Base-by-base conservation (phyloP, 2,888 invertebrate genomes). In the Cheilosia variabilis region DNA sequence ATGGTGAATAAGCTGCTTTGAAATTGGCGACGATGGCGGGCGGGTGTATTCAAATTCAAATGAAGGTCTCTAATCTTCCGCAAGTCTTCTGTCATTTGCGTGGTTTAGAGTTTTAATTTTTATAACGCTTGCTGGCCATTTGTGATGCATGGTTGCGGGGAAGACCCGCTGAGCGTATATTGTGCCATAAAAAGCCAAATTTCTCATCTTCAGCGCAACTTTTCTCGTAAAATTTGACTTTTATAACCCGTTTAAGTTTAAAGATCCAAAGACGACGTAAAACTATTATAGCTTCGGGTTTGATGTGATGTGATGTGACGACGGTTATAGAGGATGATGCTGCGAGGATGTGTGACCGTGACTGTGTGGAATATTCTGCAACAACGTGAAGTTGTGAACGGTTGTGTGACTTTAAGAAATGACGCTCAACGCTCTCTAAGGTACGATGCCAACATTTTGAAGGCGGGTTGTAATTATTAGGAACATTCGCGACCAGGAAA, bases 151-250 rank as follows among this genome's bases (percentile, higher is more conserved):
- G 15, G 15, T 43, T n/a, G 5, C 19, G 19, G 34, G 7, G 31
- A 45, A 17, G 7, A 2, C 17, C 45, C 10, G 34, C 17, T n/a
- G 45, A 60, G 27, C 4, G 17, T 27, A 13, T 7, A 24, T 24
- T 1, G 34, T 2, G 7, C 19, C 43, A 43, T 60, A 43, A 43
- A 43, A n/a, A 17, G 31, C 13, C 13, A 15, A 45, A 45, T 66
- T 41, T 43, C 45, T 58, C 45, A 22, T 58, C 37, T 71, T 58
- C 24, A 50, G 47, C 50, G 24, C 4, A 41, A 19, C 13, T 10
- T 53, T 60, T 55, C 15, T 62, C 69, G 47, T 45, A 77, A 77
- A 62, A 52, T 15, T 66, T 45, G 13, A 53, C 7, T 47, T 78
- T 78, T 77, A 69, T 27, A 55, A 27, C 55, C 34, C 34, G 60